Percentiles rank a stretch among this genome's conserved stretches.
phyloP scores from a whole-genome alignment of 2,888 invertebrate genomes.

The Luperina nickerlii region DNA sequence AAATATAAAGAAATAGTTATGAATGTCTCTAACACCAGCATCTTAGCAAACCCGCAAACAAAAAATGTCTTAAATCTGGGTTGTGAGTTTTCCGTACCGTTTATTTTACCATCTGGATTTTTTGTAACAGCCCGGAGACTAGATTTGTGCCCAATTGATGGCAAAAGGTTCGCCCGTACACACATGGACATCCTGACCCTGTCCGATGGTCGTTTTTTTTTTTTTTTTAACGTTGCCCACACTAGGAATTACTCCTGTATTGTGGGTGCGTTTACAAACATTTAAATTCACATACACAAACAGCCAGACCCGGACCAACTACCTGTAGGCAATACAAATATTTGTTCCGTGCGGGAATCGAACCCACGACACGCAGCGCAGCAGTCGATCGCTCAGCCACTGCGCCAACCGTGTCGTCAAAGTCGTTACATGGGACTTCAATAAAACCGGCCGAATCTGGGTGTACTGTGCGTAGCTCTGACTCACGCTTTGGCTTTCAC shows the following conservation, averaged over 20 bases:
- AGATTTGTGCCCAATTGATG: not conserved
- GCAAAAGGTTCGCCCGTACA: not conserved
- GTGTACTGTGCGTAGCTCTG: not conserved
- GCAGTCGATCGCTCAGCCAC: no score
- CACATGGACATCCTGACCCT: no score
- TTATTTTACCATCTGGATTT: not conserved
- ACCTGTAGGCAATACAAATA: no score
- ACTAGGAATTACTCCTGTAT: no score
- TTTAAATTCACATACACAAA: no score
- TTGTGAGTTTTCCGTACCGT: not conserved
- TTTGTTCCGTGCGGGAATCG: no score
- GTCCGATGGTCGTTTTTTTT: no score
- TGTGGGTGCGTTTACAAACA: no score
- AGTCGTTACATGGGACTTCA: not conserved
- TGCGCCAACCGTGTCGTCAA: no score
- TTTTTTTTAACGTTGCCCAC: no score
- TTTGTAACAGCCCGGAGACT: not conserved
- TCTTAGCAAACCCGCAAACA: not conserved
- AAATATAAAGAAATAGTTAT: not conserved
- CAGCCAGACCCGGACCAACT: no score
- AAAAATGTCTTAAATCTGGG: not conserved
- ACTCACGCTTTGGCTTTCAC: accelerated
- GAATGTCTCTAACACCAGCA: not conserved
- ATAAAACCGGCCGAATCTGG: not conserved
- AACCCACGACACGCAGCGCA: no score